Percentiles rank a stretch among this genome's conserved stretches.
Conservation (phyloP, 2,888 invertebrate species). For the Metopia argyrocephala region DNA sequence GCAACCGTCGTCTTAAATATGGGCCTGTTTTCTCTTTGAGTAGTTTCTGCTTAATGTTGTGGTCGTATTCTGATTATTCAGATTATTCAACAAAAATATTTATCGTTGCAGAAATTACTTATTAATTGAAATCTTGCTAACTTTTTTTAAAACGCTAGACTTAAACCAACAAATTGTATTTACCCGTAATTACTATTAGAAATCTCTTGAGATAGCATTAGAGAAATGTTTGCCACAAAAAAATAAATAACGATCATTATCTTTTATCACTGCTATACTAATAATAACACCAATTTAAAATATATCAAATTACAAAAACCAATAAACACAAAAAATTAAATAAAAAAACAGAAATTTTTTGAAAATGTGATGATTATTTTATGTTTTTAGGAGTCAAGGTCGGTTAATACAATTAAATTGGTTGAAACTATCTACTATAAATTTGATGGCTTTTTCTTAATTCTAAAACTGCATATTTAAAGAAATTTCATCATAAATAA, state of each 20-base stretch:
- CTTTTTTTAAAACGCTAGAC: background rate
- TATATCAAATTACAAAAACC: background rate
- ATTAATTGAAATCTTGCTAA: background rate
- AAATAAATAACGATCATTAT: too few species aligned
- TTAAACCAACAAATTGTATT: background rate
- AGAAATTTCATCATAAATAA: background rate
- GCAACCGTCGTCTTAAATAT: too few species aligned
- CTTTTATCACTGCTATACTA: too few species aligned
- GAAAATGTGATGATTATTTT: background rate
- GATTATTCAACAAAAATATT: too few species aligned
- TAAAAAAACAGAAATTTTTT: background rate
- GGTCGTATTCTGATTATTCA: too few species aligned
- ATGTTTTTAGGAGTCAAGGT: background rate
- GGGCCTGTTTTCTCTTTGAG: too few species aligned
- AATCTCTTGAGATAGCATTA: background rate
- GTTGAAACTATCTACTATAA: background rate
- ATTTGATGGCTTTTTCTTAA: background rate
- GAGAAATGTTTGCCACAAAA: background rate
- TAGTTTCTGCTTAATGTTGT: too few species aligned
- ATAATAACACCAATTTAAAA: background rate
- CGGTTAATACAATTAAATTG: background rate
- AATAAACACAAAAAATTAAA: background rate
- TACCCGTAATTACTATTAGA: background rate
- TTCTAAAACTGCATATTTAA: background rate
- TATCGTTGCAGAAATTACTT: too few species aligned